Evolutionary conservation across 2,888 invertebrate species (phyloP).

Genomic region (Meiosimyza decipiens): DNA sequence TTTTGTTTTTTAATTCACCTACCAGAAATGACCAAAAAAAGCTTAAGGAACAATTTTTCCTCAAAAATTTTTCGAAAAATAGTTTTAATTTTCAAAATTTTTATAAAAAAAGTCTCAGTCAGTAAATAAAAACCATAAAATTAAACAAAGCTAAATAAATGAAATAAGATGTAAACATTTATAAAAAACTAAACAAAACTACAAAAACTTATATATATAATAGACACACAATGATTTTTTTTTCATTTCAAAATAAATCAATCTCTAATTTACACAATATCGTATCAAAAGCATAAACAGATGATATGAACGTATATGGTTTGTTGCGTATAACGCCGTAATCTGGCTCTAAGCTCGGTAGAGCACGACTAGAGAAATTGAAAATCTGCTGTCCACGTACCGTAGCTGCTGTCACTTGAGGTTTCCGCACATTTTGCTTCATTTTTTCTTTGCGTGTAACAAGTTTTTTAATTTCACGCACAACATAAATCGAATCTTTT

Average conservation of each 20-base stretch:
- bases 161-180: too few species aligned
- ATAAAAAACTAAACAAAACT: too few species aligned
- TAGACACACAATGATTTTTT: too few species aligned
- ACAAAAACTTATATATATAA: too few species aligned
- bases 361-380: conserved; percentile 51
- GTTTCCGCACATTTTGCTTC: conserved; percentile 63
- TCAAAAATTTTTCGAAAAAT: too few species aligned
- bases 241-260: conserved; percentile 49
- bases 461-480: conserved; percentile 65
- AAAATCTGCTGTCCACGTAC: conserved; percentile 42
- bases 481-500: conserved; percentile 63
- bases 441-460: conserved; percentile 67
- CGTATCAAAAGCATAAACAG: conserved; percentile 65
- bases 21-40: too few species aligned
- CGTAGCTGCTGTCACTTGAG: conserved; percentile 41
- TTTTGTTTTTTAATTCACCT: too few species aligned
- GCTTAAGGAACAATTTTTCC: too few species aligned
- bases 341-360: conserved; percentile 65
- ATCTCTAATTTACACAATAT: conserved; percentile 62
- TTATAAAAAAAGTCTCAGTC: too few species aligned
- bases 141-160: too few species aligned
- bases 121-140: too few species aligned
- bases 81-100: too few species aligned
- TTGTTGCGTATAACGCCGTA: conserved; percentile 62
- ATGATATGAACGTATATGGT: conserved; percentile 64